Evolutionary conservation across 2,113 vertebrate species (phyloP).

Genomic region (Chaetura pelagica): DNA sequence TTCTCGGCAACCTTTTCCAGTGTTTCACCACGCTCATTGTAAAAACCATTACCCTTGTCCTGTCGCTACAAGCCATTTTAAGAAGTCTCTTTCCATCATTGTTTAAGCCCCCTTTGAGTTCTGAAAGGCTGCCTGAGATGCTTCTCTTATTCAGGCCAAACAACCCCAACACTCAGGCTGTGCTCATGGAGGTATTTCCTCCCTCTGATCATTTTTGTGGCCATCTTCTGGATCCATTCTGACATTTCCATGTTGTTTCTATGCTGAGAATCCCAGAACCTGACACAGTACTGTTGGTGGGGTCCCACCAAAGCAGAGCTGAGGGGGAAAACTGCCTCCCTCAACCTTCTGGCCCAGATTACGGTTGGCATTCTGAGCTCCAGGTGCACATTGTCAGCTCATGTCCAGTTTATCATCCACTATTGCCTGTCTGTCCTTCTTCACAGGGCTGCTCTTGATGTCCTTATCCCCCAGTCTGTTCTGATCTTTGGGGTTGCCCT

Average conservation of each 20-base stretch:
- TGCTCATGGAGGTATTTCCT: background rate
- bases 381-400: accelerated
- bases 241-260: accelerated
- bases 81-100: background rate
- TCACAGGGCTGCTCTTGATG: background rate
- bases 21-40: background rate
- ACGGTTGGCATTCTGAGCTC: accelerated
- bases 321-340: background rate
- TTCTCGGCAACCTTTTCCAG: background rate
- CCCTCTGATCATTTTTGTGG: background rate
- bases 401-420: background rate
- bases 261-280: background rate
- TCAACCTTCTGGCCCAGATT: accelerated
- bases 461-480: accelerated
- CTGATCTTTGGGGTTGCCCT: accelerated
- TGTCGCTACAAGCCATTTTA: accelerated
- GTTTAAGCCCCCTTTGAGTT: background rate
- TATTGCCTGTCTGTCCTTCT: too few relatives aligned
- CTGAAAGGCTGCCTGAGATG: accelerated
- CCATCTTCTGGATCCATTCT: accelerated
- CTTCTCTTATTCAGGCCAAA: background rate
- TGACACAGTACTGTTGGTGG: background rate
- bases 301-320: accelerated
- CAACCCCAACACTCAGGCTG: background rate
- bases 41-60: background rate